These are phyloP conservation scores for Drosophila acutilabella DNA, from an alignment of 2,888 invertebrate species.

Conservation along the genomic window DNA sequence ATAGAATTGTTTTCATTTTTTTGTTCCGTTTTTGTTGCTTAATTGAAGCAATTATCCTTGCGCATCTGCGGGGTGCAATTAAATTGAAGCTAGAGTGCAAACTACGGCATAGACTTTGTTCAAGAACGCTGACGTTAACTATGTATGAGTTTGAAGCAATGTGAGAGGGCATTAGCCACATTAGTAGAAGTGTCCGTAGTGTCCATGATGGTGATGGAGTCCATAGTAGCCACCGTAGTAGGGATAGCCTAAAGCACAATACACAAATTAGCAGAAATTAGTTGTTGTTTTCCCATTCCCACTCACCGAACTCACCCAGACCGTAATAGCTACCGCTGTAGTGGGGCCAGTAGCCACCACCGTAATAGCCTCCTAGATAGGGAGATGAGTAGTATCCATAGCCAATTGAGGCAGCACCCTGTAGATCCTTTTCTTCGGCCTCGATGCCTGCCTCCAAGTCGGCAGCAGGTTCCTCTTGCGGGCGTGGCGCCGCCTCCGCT, in stretches of 20 bases:
- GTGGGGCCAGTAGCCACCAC: slow-evolving; percentile 74
- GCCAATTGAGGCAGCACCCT: slow-evolving; percentile 81
- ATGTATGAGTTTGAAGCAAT: slow-evolving; percentile 23
- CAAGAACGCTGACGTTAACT: slow-evolving; percentile 45
- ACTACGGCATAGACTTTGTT: slow-evolving; percentile 49
- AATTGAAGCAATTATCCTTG: slow-evolving; percentile 77
- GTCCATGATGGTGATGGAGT: slow-evolving; percentile 68
- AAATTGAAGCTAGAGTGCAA: slow-evolving; percentile 67
- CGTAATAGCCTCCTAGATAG: slow-evolving; percentile 71
- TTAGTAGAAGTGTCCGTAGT: slow-evolving; percentile 79
- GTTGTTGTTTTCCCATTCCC: not conserved
- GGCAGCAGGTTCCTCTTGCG: slow-evolving; percentile 64
- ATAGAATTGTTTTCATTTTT: slow-evolving; percentile 42
- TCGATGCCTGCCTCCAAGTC: slow-evolving; percentile 73
- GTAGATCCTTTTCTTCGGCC: slow-evolving; percentile 79
- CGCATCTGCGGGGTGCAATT: slow-evolving; percentile 34
- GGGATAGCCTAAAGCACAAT: slow-evolving; percentile 59
- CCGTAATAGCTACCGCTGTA: slow-evolving; percentile 75
- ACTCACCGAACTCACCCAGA: slow-evolving; percentile 68
- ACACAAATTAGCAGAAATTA: not conserved
- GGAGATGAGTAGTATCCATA: slow-evolving; percentile 83
- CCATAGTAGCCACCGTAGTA: slow-evolving; percentile 82
- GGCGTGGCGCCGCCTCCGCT: slow-evolving; percentile 62
- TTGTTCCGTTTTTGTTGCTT: slow-evolving; percentile 64
- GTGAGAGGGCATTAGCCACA: slow-evolving; percentile 4